Conservation (phyloP, 2,113 vertebrate genomes). For the Poecile atricapillus region DNA sequence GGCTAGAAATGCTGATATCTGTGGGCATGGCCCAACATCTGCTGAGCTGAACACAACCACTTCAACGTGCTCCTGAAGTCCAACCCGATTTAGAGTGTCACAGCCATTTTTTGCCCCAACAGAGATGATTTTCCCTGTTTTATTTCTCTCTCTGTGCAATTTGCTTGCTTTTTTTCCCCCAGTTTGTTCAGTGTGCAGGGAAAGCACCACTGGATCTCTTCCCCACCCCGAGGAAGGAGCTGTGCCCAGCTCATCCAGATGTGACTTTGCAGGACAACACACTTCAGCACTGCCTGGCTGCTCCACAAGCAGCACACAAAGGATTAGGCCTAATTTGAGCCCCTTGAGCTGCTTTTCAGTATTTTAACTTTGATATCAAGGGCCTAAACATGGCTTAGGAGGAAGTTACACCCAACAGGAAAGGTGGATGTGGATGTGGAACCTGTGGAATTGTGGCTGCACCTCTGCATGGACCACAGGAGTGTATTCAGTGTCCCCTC, state of each 20-base stretch:
- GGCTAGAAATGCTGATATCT: neutral
- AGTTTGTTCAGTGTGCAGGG: neutral
- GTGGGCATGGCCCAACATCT: neutral
- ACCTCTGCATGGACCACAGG: neutral
- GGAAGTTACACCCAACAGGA: neutral
- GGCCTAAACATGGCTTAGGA: neutral
- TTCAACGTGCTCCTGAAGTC: fast-evolving
- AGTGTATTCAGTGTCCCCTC: neutral
- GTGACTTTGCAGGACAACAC: neutral
- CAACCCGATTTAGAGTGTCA: no score
- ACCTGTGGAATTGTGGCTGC: neutral
- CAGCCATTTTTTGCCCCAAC: neutral
- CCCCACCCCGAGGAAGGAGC: neutral
- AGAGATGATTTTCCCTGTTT: neutral
- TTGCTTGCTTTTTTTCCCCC: fast-evolving
- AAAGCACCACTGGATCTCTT: fast-evolving
- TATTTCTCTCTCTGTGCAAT: neutral
- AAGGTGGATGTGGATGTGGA: neutral
- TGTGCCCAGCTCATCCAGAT: neutral
- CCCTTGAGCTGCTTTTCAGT: neutral
- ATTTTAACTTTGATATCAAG: neutral
- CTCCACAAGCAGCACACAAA: neutral
- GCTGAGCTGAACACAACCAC: neutral
- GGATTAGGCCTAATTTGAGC: neutral
- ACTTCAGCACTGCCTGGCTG: neutral